Percentiles rank a stretch among this genome's conserved stretches.
phyloP scores from a whole-genome alignment of 2,113 vertebrate species.

The Rissa tridactyla region DNA sequence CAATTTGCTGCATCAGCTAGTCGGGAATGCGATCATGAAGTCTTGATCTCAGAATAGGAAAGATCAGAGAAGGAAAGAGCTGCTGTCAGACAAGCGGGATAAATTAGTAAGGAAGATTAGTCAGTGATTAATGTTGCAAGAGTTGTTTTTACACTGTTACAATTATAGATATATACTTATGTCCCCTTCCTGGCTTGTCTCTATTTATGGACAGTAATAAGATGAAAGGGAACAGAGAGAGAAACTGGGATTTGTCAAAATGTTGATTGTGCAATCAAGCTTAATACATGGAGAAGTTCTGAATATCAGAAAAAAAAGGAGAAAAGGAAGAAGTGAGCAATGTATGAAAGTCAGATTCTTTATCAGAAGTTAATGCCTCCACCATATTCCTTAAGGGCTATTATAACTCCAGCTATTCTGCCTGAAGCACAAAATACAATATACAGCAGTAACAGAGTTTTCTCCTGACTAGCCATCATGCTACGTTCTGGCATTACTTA shows the following conservation, averaged over 20 bases:
- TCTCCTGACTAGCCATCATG: background rate
- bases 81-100: slow-evolving; percentile 46
- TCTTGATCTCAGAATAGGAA: slow-evolving; percentile 50
- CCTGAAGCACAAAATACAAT: background rate
- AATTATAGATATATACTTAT: slow-evolving; percentile 63
- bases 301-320: background rate
- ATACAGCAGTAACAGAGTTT: background rate
- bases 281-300: slow-evolving; percentile 19
- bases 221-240: slow-evolving; percentile 20
- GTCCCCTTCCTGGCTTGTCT: slow-evolving; percentile 40
- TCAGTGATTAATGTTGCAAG: slow-evolving; percentile 63
- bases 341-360: background rate
- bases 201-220: slow-evolving; percentile 57
- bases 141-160: slow-evolving; percentile 43
- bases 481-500: background rate
- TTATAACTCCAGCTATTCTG: background rate
- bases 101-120: slow-evolving; percentile 62
- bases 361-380: background rate
- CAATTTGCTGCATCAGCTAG: slow-evolving; percentile 30
- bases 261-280: slow-evolving; percentile 53
- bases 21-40: slow-evolving; percentile 28
- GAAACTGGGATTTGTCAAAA: slow-evolving; percentile 39
- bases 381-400: background rate
- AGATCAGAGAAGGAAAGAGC: slow-evolving; percentile 34
- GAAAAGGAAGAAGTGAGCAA: background rate